Evolutionary conservation across 2,888 invertebrate genomes (phyloP), one percentile per base, ranked within the genome.

Genomic region (Heteromurus nitidus): DNA sequence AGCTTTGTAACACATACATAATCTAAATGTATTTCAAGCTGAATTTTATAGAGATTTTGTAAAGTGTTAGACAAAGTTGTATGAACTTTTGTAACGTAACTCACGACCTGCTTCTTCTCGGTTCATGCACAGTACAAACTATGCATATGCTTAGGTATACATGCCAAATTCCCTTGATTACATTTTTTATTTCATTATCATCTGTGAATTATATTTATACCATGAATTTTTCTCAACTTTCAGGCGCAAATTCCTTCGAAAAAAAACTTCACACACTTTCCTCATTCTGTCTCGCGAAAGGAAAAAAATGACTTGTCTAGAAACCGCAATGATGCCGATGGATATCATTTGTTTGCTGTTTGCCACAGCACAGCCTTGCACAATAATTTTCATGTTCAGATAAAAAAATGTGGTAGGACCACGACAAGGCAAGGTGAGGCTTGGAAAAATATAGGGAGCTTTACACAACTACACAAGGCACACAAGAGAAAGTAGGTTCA

Each of bases 261-360:
- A n/a, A n/a, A 31, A 74, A 74, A 74, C 74, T 74, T 74, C 55
- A 74, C 65, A 74, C 55, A 74, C 53, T 65, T 74, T 65, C 65
- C 74, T 53, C 74, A 74, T 65, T 65, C 64, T 65, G 74, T 74
- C 65, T 24, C 28, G 20, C 11, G 13, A 22, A 24, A 11, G 18
- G 28, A 72, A 28, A 72, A 60, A 60, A 58, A 58, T 70, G 36
- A 36, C 31, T 36, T n/a, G n/a, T n/a, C n/a, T n/a, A n/a, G n/a
- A n/a, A n/a, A n/a, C n/a, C n/a, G n/a, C n/a, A n/a, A n/a, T n/a
- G n/a, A n/a, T n/a, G n/a, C n/a, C n/a, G n/a, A n/a, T n/a, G n/a
- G n/a, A n/a, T n/a, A n/a, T 64, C 20, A 64, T 64, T 50, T 50
- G n/a, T n/a, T 64, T 64, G 64, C 36, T 9, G 7, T 36, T 36